Base-by-base conservation (phyloP, 1,140 invertebrate species). In the Drosophila littoralis region DNA sequence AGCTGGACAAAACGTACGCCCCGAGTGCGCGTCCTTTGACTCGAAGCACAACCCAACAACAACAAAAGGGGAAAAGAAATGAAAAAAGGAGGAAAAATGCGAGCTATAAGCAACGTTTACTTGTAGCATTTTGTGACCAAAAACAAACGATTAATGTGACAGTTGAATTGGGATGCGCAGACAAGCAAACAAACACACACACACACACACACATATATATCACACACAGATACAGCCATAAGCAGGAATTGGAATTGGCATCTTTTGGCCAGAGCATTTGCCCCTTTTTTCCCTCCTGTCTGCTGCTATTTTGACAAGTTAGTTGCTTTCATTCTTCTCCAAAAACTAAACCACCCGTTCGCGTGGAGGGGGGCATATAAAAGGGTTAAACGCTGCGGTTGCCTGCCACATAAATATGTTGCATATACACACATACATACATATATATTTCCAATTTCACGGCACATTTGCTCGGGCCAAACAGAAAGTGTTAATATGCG, bases 111-210 rank as follows among this genome's bases (percentile, higher is more conserved):
- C 71, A 84, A 80, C 84, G 77, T 88, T 88, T 88, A 89, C 84
- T 88, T 77, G 77, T 67, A 76, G 74, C 74, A 79, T 79, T 79
- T 79, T 79, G 84, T 88, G 84, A 80, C 84, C 84, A 89, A 88
- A 88, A 90, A 90, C 86, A 90, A 90, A 90, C 86, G 86, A 90
- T 90, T 90, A 90, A 90, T 90, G 86, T 90, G 86, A 90, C 86
- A 90, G 86, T 91, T 90, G 82, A 90, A 86, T 81, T 82, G 72
- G 82, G 74, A 75, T 74, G 58, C 52, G 43, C 42, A 71, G 13
- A 54, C 54, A 73, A 48, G 54, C 43, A 73, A 4, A 58, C 50
- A 65, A 22, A 57, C 33, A 50, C 59, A 64, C 36, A 55, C 22
- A 45, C 7, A 73, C 32, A 45, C 8, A 38, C n/a, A 54, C 28